Evolutionary conservation across 2,797 vertebrate genomes (phyloP).

Genomic region (Tapera naevia): DNA sequence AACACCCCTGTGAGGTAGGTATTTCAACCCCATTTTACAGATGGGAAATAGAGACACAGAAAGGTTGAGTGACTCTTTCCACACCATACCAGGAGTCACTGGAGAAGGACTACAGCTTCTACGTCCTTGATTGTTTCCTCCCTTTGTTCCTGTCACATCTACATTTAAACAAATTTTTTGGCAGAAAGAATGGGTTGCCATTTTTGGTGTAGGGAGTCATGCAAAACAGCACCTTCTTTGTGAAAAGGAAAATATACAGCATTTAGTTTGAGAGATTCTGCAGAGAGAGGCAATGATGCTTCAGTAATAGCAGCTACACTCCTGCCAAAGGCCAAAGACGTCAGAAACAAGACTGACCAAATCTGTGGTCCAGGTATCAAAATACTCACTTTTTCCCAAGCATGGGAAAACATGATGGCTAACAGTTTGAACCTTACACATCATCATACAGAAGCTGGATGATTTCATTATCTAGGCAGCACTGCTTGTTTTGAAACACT

Average conservation of each 20-base stretch:
- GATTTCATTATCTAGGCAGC: neutral
- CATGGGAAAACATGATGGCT: neutral
- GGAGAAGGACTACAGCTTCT: neutral
- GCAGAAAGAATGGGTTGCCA: conserved; percentile 16
- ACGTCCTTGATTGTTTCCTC: neutral
- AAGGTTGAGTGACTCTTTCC: neutral
- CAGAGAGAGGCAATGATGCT: conserved; percentile 69
- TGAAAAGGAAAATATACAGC: conserved; percentile 23
- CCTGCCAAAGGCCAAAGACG: neutral
- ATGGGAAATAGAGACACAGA: conserved; percentile 1
- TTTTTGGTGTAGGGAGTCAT: conserved; percentile 34
- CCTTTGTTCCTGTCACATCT: neutral
- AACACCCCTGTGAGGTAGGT: conserved; percentile 66
- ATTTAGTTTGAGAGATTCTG: conserved; percentile 64
- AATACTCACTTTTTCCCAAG: neutral
- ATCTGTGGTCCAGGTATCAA: neutral
- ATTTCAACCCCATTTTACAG: conserved; percentile 53
- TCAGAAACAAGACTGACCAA: neutral
- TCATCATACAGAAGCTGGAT: neutral
- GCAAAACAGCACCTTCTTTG: conserved; percentile 59
- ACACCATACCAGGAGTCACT: neutral
- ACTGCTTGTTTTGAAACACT: neutral
- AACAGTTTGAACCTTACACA: neutral
- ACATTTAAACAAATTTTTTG: neutral
- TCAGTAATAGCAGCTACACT: conserved; percentile 1